A percentile compares a stretch with the other conserved stretches of the same genome.
These are phyloP conservation scores for Zosterops lateralis DNA, from an alignment of 2,113 vertebrate species.

Conservation along the genomic window DNA sequence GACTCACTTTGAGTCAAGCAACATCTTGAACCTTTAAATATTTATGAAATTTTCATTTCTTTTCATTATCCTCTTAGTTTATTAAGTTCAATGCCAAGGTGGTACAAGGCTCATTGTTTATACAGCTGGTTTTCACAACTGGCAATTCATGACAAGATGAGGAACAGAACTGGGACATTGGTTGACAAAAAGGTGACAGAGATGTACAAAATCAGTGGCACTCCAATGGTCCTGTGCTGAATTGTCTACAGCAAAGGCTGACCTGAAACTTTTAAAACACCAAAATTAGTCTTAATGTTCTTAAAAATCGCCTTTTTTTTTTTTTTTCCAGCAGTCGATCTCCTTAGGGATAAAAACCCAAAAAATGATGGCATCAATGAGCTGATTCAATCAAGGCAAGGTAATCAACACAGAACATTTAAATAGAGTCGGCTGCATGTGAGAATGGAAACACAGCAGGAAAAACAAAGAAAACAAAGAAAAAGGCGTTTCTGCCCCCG, in stretches of 20 bases:
- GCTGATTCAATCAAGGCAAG: neutral
- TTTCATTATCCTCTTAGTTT: constrained; percentile 7
- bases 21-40: neutral
- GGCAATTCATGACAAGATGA: neutral
- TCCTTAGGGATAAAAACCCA: neutral
- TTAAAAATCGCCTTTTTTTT: neutral
- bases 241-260: neutral
- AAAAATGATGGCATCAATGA: neutral
- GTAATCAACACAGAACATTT: neutral
- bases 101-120: constrained; percentile 4
- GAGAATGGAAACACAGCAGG: neutral
- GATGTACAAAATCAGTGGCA: neutral
- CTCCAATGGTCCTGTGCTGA: neutral
- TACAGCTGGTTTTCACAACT: constrained; percentile 22
- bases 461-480: neutral
- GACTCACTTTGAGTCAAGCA: neutral
- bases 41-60: neutral
- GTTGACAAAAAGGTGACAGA: neutral
- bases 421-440: neutral
- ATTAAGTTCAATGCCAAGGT: constrained; percentile 16
- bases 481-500: neutral
- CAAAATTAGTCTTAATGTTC: neutral
- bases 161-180: neutral
- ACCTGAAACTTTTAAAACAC: neutral
- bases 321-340: neutral